Conservation (phyloP, 2,797 vertebrate species). For the Thalassophryne amazonica region DNA sequence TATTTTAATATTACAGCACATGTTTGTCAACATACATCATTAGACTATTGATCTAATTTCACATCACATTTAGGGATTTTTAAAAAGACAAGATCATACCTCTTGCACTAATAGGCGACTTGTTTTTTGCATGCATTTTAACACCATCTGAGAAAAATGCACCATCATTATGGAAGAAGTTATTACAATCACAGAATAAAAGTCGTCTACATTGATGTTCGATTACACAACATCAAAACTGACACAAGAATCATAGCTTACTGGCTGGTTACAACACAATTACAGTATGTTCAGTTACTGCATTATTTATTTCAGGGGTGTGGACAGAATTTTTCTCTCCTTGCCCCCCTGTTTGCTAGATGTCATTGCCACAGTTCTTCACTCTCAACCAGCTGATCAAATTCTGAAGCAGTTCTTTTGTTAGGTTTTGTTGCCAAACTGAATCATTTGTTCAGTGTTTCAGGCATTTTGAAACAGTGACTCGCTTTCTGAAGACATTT, state of each 20-base stretch:
- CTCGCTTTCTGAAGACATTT: no score
- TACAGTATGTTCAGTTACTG: no score
- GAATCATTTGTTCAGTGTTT: no score
- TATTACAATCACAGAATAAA: slow-evolving; percentile 63
- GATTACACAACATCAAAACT: slow-evolving; percentile 59
- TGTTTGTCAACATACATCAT: slow-evolving; percentile 70
- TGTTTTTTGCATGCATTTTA: slow-evolving; percentile 89
- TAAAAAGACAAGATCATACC: slow-evolving; percentile 79
- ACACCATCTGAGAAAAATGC: slow-evolving; percentile 73
- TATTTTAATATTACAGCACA: slow-evolving; percentile 71
- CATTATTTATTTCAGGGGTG: no score
- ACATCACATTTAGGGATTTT: slow-evolving; percentile 79
- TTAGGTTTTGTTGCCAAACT: no score
- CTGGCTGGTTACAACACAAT: slow-evolving; percentile 56
- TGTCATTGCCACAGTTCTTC: no score
- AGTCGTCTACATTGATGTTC: slow-evolving; percentile 52
- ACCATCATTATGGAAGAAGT: slow-evolving; percentile 82
- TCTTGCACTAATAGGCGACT: slow-evolving; percentile 71
- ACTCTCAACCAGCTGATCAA: no score
- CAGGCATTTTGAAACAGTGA: no score
- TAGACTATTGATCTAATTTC: slow-evolving; percentile 68
- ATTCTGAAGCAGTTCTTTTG: no score
- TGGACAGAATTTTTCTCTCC: no score
- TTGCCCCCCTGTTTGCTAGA: no score
- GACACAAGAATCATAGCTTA: slow-evolving; percentile 64